A percentile compares a stretch with the other conserved stretches of the same genome.
These are phyloP conservation scores for Chelon auratus DNA, from an alignment of 2,797 vertebrate species.

Conservation along the genomic window DNA sequence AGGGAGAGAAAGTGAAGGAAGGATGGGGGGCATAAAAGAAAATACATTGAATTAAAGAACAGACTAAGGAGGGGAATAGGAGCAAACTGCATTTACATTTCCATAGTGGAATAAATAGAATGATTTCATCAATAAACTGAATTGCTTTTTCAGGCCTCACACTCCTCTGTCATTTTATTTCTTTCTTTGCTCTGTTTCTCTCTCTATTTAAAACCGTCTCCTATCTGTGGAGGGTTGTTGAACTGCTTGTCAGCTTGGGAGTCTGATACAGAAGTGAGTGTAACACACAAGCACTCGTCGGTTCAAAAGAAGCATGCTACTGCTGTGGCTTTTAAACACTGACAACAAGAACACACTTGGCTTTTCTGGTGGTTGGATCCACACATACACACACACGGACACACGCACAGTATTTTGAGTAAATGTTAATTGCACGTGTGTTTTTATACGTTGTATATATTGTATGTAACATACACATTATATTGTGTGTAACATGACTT, in stretches of 20 bases:
- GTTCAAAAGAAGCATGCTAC: slow-evolving; percentile 19
- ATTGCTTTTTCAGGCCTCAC: slow-evolving; percentile 64
- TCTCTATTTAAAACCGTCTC: slow-evolving; percentile 32
- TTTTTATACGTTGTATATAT: slow-evolving; percentile 7
- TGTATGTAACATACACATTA: background rate
- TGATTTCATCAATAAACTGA: slow-evolving; percentile 72
- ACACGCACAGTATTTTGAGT: background rate
- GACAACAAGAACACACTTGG: background rate
- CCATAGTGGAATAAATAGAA: slow-evolving; percentile 73
- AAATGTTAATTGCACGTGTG: slow-evolving; percentile 2
- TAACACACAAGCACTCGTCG: background rate
- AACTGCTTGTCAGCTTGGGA: slow-evolving; percentile 60
- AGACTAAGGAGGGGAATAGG: slow-evolving; percentile 36
- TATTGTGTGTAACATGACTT: background rate
- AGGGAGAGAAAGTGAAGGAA: slow-evolving; percentile 48
- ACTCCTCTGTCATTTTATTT: slow-evolving; percentile 47
- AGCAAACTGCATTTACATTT: slow-evolving; percentile 72
- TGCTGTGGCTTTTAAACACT: slow-evolving; percentile 8
- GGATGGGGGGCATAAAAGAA: slow-evolving; percentile 54
- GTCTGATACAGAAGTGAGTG: slow-evolving; percentile 28
- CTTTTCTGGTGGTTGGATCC: background rate
- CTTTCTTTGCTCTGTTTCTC: slow-evolving; percentile 49
- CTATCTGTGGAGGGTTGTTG: slow-evolving; percentile 63
- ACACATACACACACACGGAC: background rate
- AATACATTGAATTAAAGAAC: slow-evolving; percentile 74